These are phyloP conservation scores for Brotula barbata DNA, from an alignment of 2,797 vertebrate genomes.

Conservation along the genomic window DNA sequence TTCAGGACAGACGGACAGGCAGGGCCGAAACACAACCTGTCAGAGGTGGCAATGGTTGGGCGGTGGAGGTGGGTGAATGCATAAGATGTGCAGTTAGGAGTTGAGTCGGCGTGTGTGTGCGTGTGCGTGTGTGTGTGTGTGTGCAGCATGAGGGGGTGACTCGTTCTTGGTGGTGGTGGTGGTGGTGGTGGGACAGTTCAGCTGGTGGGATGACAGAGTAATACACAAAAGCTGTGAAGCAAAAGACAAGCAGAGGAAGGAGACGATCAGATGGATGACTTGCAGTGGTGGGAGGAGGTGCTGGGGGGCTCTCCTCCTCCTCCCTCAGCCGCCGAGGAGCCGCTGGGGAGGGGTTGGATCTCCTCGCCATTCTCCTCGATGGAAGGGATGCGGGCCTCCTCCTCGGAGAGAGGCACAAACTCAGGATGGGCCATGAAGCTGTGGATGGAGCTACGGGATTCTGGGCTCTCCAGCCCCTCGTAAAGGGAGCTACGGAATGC, in stretches of 20 bases:
- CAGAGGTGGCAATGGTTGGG: constrained; percentile 30
- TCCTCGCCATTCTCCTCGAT: constrained; percentile 78
- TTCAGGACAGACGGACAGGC: constrained; percentile 64
- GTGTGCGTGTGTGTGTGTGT: constrained; percentile 25
- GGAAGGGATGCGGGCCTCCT: constrained; percentile 80
- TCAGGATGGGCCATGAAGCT: constrained; percentile 96
- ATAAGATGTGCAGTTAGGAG: background rate
- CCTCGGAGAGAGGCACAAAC: constrained; percentile 86
- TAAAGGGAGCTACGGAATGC: constrained; percentile 93
- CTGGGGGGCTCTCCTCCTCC: constrained; percentile 67
- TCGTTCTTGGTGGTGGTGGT: too few relatives aligned
- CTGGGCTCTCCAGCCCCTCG: constrained; percentile 87
- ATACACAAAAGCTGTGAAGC: constrained; percentile 30
- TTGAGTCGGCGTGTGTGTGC: constrained; percentile 1
- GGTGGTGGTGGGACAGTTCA: constrained; percentile 35
- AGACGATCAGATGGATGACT: constrained; percentile 81
- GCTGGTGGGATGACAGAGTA: constrained; percentile 49
- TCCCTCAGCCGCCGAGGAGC: constrained; percentile 45
- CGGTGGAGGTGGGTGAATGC: constrained; percentile 25
- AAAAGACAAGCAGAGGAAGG: background rate
- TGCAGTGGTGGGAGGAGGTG: constrained; percentile 77
- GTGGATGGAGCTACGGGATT: constrained; percentile 93
- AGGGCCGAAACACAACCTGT: constrained; percentile 50
- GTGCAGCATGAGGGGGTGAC: constrained; percentile 42
- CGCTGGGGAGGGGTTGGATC: constrained; percentile 53